phyloP scores from a whole-genome alignment of 2,797 vertebrate species.

The Naso thynnoides region DNA sequence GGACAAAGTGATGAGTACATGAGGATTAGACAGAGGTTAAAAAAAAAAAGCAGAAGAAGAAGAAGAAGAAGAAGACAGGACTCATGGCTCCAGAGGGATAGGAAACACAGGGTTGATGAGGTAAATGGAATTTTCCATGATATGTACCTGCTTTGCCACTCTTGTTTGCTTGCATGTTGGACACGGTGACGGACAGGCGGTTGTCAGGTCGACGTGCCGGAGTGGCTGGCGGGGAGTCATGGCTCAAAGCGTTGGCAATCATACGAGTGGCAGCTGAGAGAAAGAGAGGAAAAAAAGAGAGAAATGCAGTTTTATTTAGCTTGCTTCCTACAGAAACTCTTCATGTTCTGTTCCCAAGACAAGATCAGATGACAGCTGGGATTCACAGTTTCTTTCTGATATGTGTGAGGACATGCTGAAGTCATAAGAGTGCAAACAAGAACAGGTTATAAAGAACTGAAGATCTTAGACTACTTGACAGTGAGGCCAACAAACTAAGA shows the following conservation, averaged over 20 bases:
- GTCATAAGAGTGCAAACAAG: neutral
- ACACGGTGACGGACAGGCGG: slow-evolving; percentile 91
- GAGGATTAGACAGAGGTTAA: slow-evolving; percentile 27
- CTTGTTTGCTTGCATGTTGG: slow-evolving; percentile 88
- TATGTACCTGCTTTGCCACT: slow-evolving; percentile 88
- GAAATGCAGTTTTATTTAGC: neutral
- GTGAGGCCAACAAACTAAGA: neutral
- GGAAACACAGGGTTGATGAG: neutral
- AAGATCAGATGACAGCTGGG: slow-evolving; percentile 15
- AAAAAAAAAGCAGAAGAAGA: no score
- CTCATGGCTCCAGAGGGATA: slow-evolving; percentile 1
- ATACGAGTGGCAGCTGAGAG: slow-evolving; percentile 91
- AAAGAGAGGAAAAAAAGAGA: neutral
- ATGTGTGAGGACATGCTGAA: neutral
- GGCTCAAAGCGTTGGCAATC: slow-evolving; percentile 93
- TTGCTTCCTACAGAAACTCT: neutral
- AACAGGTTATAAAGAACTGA: neutral
- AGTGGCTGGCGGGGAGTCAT: slow-evolving; percentile 90
- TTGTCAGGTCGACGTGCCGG: slow-evolving; percentile 88
- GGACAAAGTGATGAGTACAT: slow-evolving; percentile 14
- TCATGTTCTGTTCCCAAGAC: slow-evolving; percentile 3
- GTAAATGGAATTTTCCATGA: neutral
- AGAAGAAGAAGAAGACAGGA: neutral
- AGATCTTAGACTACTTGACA: neutral
- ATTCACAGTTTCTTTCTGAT: slow-evolving; percentile 18